Evolutionary conservation across 2,113 vertebrate genomes (phyloP).

Genomic region (Miniopterus natalensis): DNA sequence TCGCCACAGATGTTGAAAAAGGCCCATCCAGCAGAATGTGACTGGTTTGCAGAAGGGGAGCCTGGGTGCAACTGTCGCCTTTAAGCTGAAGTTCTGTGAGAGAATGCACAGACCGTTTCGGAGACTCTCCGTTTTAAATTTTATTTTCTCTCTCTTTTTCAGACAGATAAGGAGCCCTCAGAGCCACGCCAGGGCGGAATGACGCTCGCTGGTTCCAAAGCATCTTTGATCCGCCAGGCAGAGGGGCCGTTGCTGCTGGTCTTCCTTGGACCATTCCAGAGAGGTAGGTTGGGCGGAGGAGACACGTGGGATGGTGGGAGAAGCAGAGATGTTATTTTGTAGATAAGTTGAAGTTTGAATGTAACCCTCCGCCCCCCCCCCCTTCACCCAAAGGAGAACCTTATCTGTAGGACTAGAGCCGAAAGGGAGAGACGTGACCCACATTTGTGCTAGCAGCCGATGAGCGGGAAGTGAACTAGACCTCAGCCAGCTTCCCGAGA

Average conservation of each 20-base stretch:
- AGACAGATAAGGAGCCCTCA: conserved; percentile 33
- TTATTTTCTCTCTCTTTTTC: neutral
- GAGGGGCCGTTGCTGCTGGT: conserved; percentile 3
- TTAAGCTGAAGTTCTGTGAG: neutral
- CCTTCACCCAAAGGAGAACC: neutral
- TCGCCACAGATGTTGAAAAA: neutral
- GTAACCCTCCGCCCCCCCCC: neutral
- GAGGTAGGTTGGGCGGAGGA: conserved; percentile 66
- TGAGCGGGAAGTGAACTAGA: neutral
- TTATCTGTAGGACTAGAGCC: neutral
- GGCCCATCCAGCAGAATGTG: neutral
- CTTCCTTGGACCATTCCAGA: conserved; percentile 15
- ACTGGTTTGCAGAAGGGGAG: neutral
- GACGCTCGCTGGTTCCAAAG: conserved; percentile 26
- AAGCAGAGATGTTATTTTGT: neutral
- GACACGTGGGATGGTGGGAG: fast-evolving
- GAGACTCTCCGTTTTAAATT: neutral
- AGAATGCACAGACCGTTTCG: neutral
- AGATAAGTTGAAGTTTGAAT: neutral
- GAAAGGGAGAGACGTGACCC: neutral
- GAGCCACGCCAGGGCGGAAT: conserved; percentile 55
- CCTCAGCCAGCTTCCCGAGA: neutral
- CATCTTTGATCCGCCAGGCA: conserved; percentile 12
- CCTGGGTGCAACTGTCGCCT: neutral
- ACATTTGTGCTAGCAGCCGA: neutral